Conservation (phyloP, 2,113 vertebrate species). For the Actenoides hombroni region DNA sequence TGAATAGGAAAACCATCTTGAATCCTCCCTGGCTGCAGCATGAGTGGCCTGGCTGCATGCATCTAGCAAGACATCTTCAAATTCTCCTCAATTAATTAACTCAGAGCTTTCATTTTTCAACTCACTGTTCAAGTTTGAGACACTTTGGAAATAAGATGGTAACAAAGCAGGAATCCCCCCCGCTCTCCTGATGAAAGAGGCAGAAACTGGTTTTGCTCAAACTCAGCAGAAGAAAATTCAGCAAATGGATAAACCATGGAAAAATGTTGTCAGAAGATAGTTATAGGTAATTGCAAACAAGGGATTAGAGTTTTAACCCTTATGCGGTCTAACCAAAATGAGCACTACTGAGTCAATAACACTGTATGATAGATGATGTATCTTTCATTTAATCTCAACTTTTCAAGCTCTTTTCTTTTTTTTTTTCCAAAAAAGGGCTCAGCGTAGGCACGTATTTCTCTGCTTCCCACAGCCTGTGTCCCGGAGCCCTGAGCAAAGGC, state of each 20-base stretch:
- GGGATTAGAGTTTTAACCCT: not conserved
- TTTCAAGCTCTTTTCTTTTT: not conserved
- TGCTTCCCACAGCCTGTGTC: not conserved
- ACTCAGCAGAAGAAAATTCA: not conserved
- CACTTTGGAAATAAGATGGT: not conserved
- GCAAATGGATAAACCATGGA: not conserved
- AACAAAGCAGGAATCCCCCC: not conserved
- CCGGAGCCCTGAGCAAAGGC: not conserved
- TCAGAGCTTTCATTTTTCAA: not conserved
- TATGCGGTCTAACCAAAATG: not conserved
- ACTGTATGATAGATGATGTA: not conserved
- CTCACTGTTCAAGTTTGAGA: not conserved
- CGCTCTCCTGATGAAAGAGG: not conserved
- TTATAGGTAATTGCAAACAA: not conserved
- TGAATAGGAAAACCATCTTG: not conserved
- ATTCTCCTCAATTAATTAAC: not conserved
- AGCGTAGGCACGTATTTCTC: not conserved
- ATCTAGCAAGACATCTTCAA: not conserved
- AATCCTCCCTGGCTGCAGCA: not conserved
- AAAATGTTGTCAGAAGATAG: not conserved
- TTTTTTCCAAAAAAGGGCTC: not conserved
- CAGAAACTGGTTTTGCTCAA: not conserved
- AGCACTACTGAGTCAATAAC: not conserved
- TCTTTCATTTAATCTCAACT: not conserved
- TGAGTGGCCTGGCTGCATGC: not conserved